Percentiles rank a stretch among this genome's conserved stretches.
These are phyloP conservation scores for Oryzias melastigma DNA, from an alignment of 2,113 vertebrate genomes.

Conservation along the genomic window DNA sequence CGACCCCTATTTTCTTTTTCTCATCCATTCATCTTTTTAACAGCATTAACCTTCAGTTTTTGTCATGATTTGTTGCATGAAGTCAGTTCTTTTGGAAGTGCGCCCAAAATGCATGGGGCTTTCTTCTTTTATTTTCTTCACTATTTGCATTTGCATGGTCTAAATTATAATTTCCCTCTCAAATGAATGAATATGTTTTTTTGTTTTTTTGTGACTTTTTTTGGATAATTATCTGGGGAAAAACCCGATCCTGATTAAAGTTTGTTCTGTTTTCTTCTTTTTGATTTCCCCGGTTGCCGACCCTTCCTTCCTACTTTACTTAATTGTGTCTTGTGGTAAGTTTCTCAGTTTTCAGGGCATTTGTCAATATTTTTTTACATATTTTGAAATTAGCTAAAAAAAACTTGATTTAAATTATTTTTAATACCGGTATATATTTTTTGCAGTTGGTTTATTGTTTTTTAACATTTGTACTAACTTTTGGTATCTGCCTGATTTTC, in stretches of 20 bases:
- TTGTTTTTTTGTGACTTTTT: slow-evolving; percentile 70
- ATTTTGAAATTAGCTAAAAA: slow-evolving; percentile 60
- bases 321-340: slow-evolving; percentile 99
- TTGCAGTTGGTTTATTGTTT: neutral
- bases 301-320: slow-evolving; percentile 96
- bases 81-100: slow-evolving; percentile 52
- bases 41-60: slow-evolving; percentile 79
- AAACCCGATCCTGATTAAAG: slow-evolving; percentile 91
- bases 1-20: slow-evolving; percentile 88
- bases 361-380: slow-evolving; percentile 36
- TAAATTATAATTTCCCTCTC: slow-evolving; percentile 60
- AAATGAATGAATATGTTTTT: slow-evolving; percentile 54
- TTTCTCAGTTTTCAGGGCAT: slow-evolving; percentile 86
- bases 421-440: neutral
- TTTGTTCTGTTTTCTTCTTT: slow-evolving; percentile 98
- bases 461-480: too few species aligned
- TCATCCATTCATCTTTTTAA: slow-evolving; percentile 61
- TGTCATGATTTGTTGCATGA: slow-evolving; percentile 87
- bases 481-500: too few species aligned
- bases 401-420: neutral
- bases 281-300: slow-evolving; percentile 95
- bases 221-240: slow-evolving; percentile 78
- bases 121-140: slow-evolving; percentile 8
- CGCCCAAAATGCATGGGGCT: slow-evolving; percentile 47
- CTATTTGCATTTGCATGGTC: slow-evolving; percentile 63